A percentile compares a stretch with the other conserved stretches of the same genome.
These are phyloP conservation scores for Lasioglossum oenotherae DNA, from an alignment of 2,888 invertebrate species.

Conservation along the genomic window DNA sequence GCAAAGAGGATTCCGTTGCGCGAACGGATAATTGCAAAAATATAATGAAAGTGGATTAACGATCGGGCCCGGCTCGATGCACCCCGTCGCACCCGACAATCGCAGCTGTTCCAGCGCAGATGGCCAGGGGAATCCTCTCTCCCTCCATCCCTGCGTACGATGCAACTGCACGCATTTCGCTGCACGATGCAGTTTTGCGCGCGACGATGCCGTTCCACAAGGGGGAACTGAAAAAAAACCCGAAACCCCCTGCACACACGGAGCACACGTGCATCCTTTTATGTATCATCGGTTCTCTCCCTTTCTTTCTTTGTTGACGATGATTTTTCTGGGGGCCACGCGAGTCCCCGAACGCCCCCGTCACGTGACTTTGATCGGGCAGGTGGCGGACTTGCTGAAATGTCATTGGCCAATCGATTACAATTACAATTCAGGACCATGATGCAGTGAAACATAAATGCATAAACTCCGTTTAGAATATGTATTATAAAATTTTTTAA, in stretches of 20 bases:
- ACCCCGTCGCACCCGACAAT: slow-evolving; percentile 62
- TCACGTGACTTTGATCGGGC: not conserved
- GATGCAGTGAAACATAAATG: too few species aligned
- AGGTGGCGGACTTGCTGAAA: too few species aligned
- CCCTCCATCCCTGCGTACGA: slow-evolving; percentile 11
- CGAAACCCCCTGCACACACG: not conserved
- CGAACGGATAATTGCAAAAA: slow-evolving; percentile 67
- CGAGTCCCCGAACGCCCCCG: not conserved
- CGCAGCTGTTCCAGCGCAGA: slow-evolving; percentile 74
- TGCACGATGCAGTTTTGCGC: not conserved
- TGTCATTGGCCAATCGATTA: too few species aligned
- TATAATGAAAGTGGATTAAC: slow-evolving; percentile 72
- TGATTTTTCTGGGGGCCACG: not conserved
- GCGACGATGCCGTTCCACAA: not conserved
- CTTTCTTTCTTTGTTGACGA: not conserved
- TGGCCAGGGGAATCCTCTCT: slow-evolving; percentile 60
- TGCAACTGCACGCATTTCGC: slow-evolving; percentile 25
- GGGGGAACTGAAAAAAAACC: not conserved
- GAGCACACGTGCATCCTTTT: not conserved
- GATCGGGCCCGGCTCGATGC: slow-evolving; percentile 45
- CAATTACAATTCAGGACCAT: too few species aligned
- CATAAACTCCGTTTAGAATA: too few species aligned
- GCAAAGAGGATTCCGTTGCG: slow-evolving; percentile 39
- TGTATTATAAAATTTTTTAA: not conserved
- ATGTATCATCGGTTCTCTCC: not conserved